Base-by-base conservation (phyloP, 2,888 invertebrate species). In the Brachypalpus laphriformis region DNA sequence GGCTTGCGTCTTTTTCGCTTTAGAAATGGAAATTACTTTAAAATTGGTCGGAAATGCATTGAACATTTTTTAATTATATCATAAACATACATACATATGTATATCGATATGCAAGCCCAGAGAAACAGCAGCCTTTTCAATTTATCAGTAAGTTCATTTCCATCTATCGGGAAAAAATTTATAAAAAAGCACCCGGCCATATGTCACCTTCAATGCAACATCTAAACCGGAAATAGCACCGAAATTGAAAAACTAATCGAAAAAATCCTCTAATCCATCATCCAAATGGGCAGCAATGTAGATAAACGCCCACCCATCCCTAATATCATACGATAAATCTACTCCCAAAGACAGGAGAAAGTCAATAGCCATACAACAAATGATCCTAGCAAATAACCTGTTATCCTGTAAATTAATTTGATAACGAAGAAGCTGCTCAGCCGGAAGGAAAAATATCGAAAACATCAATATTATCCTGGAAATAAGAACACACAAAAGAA, bases 211-310 rank as follows among this genome's bases (percentile, higher is more conserved):
- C n/a, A 77, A 66, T 42, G 37, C 45, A 40, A 61, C 61, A 74
- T 61, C 20, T 40, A 54, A 22, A 45, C 80, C 40, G 83, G 83
- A 83, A 68, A 83, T 83, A 42, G 56, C 57, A 47, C 14, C 42
- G 22, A 83, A 83, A 83, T 83, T 74, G 83, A 68, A 83, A 82
- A 78, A 83, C 80, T 80, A 83, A 83, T 83, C 74, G 83, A 83
- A 83, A 83, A 78, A 68, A 56, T 31, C 63, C 37, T 42, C 40
- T 78, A 72, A 68, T 71, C 34, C 54, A 51, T 82, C 72, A 68
- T 63, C 54, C 11, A 42, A 66, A 51, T 59, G 45, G 42, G 0
- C 40, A 59, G 51, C 59, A 40, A 66, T 72, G 28, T 42, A 31
- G 28, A 40, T 68, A 51, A 51, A 68, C 51, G 22, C 42, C 31